Percentiles rank a stretch among this genome's conserved stretches.
These are phyloP conservation scores for Catamblyrhynchus diadema DNA, from an alignment of 2,797 vertebrate species.

Conservation along the genomic window DNA sequence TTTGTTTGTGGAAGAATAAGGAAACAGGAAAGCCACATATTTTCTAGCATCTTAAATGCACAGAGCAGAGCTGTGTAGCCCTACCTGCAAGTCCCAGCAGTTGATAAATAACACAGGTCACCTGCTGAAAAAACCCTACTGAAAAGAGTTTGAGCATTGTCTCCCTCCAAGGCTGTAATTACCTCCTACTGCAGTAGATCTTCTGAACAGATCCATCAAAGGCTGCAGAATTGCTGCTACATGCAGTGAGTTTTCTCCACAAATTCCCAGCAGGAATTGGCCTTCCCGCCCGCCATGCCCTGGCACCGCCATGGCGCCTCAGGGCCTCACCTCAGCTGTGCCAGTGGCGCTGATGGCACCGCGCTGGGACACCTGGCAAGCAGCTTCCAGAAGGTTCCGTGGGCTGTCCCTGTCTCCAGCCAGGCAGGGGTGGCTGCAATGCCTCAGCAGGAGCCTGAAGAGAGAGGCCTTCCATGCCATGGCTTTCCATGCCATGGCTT, in stretches of 20 bases:
- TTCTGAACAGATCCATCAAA: not conserved
- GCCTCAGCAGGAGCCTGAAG: accelerated
- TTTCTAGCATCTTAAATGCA: not conserved
- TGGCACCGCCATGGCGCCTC: accelerated
- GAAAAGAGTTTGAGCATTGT: not conserved
- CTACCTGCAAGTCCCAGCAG: not conserved
- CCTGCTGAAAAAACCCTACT: not conserved
- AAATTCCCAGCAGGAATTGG: accelerated
- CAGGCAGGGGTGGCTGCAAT: accelerated
- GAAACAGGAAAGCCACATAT: not conserved
- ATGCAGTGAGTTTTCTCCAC: not conserved
- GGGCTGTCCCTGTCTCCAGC: accelerated
- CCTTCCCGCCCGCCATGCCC: accelerated
- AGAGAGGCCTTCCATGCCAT: accelerated
- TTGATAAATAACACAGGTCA: not conserved
- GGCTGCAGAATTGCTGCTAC: not conserved
- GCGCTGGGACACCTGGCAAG: accelerated
- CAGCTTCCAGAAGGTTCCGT: accelerated
- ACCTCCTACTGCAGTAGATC: not conserved
- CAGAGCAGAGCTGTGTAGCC: not conserved
- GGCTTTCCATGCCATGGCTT: accelerated
- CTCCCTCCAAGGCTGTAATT: not conserved
- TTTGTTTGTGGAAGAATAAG: not conserved
- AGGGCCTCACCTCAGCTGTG: not conserved
- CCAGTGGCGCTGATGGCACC: accelerated